Percentiles rank a stretch among this genome's conserved stretches.
These are phyloP conservation scores for Megaceryle alcyon DNA, from an alignment of 2,797 vertebrate species.

Conservation along the genomic window DNA sequence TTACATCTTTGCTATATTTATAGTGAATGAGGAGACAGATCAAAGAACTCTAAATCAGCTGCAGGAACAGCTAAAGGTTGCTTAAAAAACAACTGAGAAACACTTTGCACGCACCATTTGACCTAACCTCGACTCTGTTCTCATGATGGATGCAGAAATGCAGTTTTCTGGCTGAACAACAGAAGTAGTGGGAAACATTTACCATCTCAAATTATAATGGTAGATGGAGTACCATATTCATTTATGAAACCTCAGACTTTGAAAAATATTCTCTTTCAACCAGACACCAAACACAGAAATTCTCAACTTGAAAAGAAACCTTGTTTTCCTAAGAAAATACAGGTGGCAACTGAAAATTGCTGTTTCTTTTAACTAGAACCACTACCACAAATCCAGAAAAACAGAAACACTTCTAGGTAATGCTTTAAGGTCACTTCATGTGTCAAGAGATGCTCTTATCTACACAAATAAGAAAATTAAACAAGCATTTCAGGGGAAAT, in stretches of 20 bases:
- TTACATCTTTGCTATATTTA: conserved; percentile 51
- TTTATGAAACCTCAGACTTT: neutral
- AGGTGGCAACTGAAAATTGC: neutral
- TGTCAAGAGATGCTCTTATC: neutral
- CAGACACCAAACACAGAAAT: neutral
- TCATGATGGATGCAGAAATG: conserved; percentile 34
- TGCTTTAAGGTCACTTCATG: neutral
- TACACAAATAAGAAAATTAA: neutral
- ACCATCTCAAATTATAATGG: conserved; percentile 4
- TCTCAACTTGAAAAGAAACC: neutral
- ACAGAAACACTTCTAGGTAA: neutral
- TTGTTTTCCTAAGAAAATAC: neutral
- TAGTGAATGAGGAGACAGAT: conserved; percentile 25
- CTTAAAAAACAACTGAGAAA: conserved; percentile 51
- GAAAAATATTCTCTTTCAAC: neutral
- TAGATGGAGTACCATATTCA: neutral
- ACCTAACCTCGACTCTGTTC: conserved; percentile 54
- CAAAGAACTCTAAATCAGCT: conserved; percentile 55
- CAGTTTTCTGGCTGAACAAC: conserved; percentile 34
- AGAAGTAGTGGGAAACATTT: conserved; percentile 48
- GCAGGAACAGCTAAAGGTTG: conserved; percentile 49
- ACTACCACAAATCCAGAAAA: neutral
- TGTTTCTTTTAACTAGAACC: neutral
- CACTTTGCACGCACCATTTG: conserved; percentile 37
- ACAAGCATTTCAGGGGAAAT: neutral